phyloP scores from a whole-genome alignment of 2,797 vertebrate genomes.

The Australoheros facetus region DNA sequence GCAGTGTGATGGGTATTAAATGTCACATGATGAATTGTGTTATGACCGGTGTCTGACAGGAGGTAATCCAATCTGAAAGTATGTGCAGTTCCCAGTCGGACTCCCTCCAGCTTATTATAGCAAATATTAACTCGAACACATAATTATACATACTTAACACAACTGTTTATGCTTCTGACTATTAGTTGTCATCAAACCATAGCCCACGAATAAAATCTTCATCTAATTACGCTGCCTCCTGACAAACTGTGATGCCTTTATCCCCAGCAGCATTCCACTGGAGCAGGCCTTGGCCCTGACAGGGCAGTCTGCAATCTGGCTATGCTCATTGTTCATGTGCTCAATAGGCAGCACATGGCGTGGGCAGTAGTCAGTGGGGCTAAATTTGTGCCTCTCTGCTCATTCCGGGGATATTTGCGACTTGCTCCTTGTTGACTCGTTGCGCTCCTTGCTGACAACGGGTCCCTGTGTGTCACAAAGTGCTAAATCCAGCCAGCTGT shows the following conservation, averaged over 20 bases:
- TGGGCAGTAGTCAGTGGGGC: constrained; percentile 73
- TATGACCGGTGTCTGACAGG: background rate
- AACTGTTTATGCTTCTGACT: constrained; percentile 2
- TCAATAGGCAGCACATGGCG: constrained; percentile 71
- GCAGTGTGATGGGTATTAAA: background rate
- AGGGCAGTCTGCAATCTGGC: constrained; percentile 57
- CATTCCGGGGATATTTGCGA: constrained; percentile 75
- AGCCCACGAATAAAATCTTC: constrained; percentile 15
- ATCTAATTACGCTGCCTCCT: constrained; percentile 25
- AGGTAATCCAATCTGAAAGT: background rate
- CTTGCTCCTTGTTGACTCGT: constrained; percentile 70
- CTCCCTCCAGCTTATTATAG: background rate
- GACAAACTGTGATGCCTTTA: constrained; percentile 51
- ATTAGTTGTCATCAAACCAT: background rate
- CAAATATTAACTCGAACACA: background rate
- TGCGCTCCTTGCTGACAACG: constrained; percentile 66
- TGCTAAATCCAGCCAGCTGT: constrained; percentile 65
- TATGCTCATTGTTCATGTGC: constrained; percentile 67
- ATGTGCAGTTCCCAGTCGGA: constrained; percentile 2
- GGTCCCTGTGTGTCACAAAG: constrained; percentile 58
- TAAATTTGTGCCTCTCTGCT: constrained; percentile 74
- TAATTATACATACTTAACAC: background rate
- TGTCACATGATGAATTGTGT: constrained; percentile 11
- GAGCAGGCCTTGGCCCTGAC: constrained; percentile 59
- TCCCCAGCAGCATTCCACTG: constrained; percentile 44